Evolutionary conservation across 2,113 vertebrate species (phyloP).

Genomic region (Mystacornis crossleyi): DNA sequence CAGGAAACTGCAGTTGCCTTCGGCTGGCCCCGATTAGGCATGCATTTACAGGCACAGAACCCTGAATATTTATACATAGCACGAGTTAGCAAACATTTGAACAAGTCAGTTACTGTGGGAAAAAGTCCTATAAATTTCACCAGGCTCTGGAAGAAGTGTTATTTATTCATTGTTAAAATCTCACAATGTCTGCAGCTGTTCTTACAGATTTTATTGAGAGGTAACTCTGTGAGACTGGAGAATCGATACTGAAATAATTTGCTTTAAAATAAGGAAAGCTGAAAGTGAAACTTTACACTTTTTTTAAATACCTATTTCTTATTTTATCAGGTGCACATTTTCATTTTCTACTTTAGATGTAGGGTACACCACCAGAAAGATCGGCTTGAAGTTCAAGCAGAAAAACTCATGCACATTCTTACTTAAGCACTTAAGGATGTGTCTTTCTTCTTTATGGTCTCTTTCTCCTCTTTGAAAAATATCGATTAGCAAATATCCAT

Average conservation of each 20-base stretch:
- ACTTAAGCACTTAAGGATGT: slow-evolving; percentile 21
- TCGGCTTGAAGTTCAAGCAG: not conserved
- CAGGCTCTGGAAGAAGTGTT: slow-evolving; percentile 2
- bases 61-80: not conserved
- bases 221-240: not conserved
- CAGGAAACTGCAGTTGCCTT: not conserved
- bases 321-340: slow-evolving; percentile 12
- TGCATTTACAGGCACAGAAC: not conserved
- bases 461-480: slow-evolving; percentile 28
- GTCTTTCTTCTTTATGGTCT: not conserved
- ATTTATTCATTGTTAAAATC: slow-evolving; percentile 52
- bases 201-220: not conserved
- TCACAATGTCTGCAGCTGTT: slow-evolving; percentile 46
- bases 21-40: slow-evolving; percentile 23
- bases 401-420: slow-evolving; percentile 15
- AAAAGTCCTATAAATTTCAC: slow-evolving; percentile 42
- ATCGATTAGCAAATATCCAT: not conserved
- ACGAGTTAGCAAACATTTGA: slow-evolving; percentile 20
- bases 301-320: not conserved
- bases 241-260: not conserved
- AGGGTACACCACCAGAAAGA: not conserved
- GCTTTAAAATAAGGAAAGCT: not conserved
- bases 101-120: slow-evolving; percentile 32
- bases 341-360: not conserved
- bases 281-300: not conserved